Evolutionary conservation across 37 sponge, comb jelly and placozoan genomes (phyloP).

Genomic region (Lycopodina hypogea): DNA sequence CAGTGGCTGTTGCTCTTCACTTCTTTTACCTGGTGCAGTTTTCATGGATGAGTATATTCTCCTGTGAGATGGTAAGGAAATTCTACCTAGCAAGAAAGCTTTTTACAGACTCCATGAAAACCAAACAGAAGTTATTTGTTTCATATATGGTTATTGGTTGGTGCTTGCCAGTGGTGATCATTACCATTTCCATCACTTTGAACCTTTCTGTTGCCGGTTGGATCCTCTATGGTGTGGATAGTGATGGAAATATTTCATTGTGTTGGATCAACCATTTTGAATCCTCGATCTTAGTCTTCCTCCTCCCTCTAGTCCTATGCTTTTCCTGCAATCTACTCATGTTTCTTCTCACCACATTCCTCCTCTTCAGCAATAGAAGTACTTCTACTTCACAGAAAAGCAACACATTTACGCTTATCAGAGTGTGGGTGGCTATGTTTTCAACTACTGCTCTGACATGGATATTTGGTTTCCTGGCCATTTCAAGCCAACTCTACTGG

Average conservation of each 20-base stretch:
- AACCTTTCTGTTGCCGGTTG: conserved; percentile 23
- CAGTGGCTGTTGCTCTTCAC: conserved; percentile 42
- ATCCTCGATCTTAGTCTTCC: conserved; percentile 35
- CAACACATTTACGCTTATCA: neutral
- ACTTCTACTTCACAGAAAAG: neutral
- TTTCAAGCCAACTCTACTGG: conserved; percentile 20
- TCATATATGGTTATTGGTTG: conserved; percentile 35
- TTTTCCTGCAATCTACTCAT: conserved; percentile 5
- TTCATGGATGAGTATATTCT: conserved; percentile 53
- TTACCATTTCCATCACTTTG: conserved; percentile 12
- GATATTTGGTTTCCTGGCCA: conserved; percentile 58
- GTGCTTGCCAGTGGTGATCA: conserved; percentile 33
- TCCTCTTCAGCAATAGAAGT: neutral
- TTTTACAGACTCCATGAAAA: neutral
- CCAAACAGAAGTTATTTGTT: conserved; percentile 2
- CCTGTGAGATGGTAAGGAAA: neutral
- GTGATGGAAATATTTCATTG: conserved; percentile 18
- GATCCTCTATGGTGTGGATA: conserved; percentile 36
- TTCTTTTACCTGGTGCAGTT: conserved; percentile 49
- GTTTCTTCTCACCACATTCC: neutral
- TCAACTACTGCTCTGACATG: conserved; percentile 19
- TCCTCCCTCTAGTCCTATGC: conserved; percentile 10
- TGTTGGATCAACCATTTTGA: conserved; percentile 57
- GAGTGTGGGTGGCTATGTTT: neutral
- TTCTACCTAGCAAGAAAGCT: conserved; percentile 14